Conservation (phyloP, 2,888 invertebrate genomes). For the Branchinecta sandiegonensis region DNA sequence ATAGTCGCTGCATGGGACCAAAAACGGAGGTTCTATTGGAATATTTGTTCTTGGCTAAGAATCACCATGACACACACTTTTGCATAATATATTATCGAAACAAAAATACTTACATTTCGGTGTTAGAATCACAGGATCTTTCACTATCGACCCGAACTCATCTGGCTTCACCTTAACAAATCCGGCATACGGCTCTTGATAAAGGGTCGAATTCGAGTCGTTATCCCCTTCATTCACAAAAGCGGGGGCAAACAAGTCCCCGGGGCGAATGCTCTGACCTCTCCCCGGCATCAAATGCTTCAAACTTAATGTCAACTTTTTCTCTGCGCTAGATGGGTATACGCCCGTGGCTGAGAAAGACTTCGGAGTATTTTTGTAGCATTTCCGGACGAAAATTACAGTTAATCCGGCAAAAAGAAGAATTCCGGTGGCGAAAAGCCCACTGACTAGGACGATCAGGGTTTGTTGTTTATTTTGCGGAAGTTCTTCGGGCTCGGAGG, state of each 20-base stretch:
- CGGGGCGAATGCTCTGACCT: neutral
- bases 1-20: too few species aligned
- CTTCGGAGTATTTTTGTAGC: constrained; percentile 19
- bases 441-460: constrained; percentile 51
- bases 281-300: constrained; percentile 18
- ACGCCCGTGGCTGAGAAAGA: constrained; percentile 14
- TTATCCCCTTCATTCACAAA: constrained; percentile 31
- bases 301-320: constrained; percentile 21
- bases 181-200: constrained; percentile 26
- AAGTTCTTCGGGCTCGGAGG: too few species aligned
- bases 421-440: constrained; percentile 49
- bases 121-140: constrained; percentile 34
- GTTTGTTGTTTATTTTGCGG: constrained; percentile 29
- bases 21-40: too few species aligned
- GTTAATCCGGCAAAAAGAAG: constrained; percentile 49
- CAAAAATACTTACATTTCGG: constrained; percentile 20
- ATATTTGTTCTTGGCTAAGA: neutral
- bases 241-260: too few species aligned
- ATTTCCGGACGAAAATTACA: constrained; percentile 44
- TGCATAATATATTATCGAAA: neutral
- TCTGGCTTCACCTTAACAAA: constrained; percentile 29
- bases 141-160: constrained; percentile 40
- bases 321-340: constrained; percentile 20
- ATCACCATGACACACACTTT: neutral
- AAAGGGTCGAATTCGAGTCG: neutral